Conservation (phyloP, 2,797 vertebrate genomes). For the Enteromius viviparus region DNA sequence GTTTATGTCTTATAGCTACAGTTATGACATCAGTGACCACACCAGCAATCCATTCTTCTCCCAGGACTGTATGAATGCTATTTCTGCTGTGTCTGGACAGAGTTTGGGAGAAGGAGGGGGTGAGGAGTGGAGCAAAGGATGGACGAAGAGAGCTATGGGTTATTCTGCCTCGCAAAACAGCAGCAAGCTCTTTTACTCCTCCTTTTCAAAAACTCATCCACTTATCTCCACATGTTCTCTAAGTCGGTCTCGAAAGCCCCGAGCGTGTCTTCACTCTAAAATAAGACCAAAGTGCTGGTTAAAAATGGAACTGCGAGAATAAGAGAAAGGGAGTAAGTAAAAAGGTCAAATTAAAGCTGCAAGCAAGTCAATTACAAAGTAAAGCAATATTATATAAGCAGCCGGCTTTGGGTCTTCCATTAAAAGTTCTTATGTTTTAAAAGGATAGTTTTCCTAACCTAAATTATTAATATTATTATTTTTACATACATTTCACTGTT, state of each 20-base stretch:
- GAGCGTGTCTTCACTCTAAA: conserved; percentile 75
- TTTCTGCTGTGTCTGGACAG: conserved; percentile 14
- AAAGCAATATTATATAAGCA: not conserved
- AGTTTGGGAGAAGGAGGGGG: not conserved
- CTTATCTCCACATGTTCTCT: conserved; percentile 27
- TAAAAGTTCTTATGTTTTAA: not conserved
- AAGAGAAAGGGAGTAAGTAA: not conserved
- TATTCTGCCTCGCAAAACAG: conserved; percentile 36
- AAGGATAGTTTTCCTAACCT: not conserved
- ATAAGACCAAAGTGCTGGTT: conserved; percentile 47
- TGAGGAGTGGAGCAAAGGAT: conserved; percentile 9
- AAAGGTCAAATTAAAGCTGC: conserved; percentile 9
- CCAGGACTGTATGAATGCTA: conserved; percentile 16
- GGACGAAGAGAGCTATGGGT: not conserved
- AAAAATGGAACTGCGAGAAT: conserved; percentile 28
- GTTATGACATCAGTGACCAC: conserved; percentile 29
- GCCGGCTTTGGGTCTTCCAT: not conserved
- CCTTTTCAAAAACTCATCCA: conserved; percentile 12
- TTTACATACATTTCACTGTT: not conserved
- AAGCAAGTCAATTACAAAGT: not conserved
- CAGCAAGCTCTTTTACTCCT: conserved; percentile 37
- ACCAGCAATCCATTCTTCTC: conserved; percentile 18
- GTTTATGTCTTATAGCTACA: conserved; percentile 32
- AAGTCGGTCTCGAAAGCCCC: conserved; percentile 74
- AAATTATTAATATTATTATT: too few relatives aligned